These are phyloP conservation scores for Bradysia coprophila DNA, from an alignment of 1,140 invertebrate species.

Conservation along the genomic window DNA sequence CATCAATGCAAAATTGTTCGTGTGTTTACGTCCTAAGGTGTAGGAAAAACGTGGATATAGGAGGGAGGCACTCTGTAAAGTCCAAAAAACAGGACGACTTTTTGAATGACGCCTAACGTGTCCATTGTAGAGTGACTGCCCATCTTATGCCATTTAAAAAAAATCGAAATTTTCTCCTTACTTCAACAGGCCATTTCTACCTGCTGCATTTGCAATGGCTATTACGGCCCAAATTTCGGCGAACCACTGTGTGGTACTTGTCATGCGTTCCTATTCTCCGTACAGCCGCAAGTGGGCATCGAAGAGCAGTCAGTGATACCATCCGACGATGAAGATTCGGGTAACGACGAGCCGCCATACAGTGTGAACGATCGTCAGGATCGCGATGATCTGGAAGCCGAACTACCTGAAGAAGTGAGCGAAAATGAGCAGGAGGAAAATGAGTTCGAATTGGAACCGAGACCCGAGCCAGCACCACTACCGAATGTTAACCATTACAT, in stretches of 20 bases:
- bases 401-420: constrained; percentile 14
- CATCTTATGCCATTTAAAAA: neutral
- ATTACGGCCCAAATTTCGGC: constrained; percentile 78
- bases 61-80: too few relatives aligned
- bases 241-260: constrained; percentile 86
- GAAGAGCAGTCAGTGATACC: constrained; percentile 33
- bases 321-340: constrained; percentile 81
- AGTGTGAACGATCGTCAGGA: constrained; percentile 11
- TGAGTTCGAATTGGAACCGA: neutral
- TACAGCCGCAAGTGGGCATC: constrained; percentile 25
- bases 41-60: too few relatives aligned
- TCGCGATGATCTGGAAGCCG: constrained; percentile 37
- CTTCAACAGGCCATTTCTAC: constrained; percentile 13
- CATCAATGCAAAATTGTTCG: too few relatives aligned
- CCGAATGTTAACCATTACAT: constrained; percentile 13
- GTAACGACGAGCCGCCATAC: constrained; percentile 76
- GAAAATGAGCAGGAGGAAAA: neutral
- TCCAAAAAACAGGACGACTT: too few relatives aligned
- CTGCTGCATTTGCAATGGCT: constrained; percentile 78
- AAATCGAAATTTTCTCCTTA: neutral
- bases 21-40: too few relatives aligned
- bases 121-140: neutral
- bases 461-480: constrained; percentile 5
- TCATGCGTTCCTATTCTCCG: constrained; percentile 76
- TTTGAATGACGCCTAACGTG: neutral